Percentiles rank a stretch among this genome's conserved stretches.
Evolutionary conservation across 2,113 vertebrate genomes (phyloP).

Genomic region (Cepphus grylle): DNA sequence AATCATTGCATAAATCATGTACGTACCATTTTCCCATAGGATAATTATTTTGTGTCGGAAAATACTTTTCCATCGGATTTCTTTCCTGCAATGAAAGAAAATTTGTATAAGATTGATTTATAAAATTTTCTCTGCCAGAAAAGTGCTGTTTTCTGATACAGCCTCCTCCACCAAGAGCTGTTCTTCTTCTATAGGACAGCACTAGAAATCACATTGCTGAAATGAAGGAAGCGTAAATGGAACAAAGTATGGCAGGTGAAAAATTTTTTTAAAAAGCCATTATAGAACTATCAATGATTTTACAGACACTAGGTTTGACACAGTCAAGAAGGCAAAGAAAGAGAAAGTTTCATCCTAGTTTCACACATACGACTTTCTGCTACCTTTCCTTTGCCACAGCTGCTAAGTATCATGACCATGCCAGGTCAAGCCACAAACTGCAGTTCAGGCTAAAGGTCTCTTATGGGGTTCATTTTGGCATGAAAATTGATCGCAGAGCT

Average conservation of each 20-base stretch:
- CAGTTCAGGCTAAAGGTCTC: not conserved
- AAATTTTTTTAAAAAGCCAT: not conserved
- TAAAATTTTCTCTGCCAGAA: not conserved
- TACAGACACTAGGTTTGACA: not conserved
- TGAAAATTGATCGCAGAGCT: not conserved
- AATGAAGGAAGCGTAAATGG: not conserved
- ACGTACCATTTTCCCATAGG: not conserved
- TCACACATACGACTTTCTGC: not conserved
- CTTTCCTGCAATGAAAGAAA: not conserved
- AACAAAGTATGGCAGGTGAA: not conserved
- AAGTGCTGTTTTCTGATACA: not conserved
- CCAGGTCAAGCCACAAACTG: not conserved
- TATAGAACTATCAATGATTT: not conserved
- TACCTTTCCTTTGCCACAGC: not conserved
- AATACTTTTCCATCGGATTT: not conserved
- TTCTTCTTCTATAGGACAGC: not conserved
- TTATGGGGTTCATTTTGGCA: not conserved
- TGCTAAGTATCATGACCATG: not conserved
- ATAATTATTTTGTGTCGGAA: not conserved
- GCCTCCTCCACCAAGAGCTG: not conserved
- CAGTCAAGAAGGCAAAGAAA: not conserved
- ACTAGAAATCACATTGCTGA: not conserved
- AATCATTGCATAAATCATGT: not conserved
- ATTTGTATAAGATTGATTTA: not conserved
- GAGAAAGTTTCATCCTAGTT: not conserved